Evolutionary conservation across 2,888 invertebrate genomes (phyloP), one percentile per base, ranked within the genome.

Genomic region (Bhutanitis thaidina): DNA sequence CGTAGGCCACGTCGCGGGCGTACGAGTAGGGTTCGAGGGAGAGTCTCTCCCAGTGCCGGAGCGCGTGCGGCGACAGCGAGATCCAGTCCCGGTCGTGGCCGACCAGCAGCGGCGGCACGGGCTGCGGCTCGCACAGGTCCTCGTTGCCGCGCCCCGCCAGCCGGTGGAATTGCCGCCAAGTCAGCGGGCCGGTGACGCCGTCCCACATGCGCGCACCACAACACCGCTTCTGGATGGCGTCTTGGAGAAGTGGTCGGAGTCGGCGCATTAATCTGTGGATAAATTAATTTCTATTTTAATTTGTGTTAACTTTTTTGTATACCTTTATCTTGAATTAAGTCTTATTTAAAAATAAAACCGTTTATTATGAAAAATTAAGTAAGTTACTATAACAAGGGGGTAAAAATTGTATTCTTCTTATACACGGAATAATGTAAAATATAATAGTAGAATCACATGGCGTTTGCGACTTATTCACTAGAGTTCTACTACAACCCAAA

Each of bases 91-190:
- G 95, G 72, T 98, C 98, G 82, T 96, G 96, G 0, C 98, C 98
- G 35, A 98, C 97, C 49, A 98, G 93, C 39, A 98, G 91, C 3
- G 97, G 95, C 15, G 98, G 98, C 67, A 98, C 97, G 0, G 98
- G 98, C 81, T 98, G 98, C 30, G 98, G 98, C 76, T 98, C 98
- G 86, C 97, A 98, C 58, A 97, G 95, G 77, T 98, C 98, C 75
- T 97, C 96, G 49, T 97, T 96, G 49, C 97, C 97, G 74, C 98
- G 91, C 7, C 98, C 98, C 35, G 98, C 98, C 54, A 98, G 91
- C 53, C 97, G 93, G 90, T 98, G 98, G 87, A 99, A 98, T 80
- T 98, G 97, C 47, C 98, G 92, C 99, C 99, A 99, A 1, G 99
- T 99, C 10, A 99, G 92, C 27, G 99, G 99, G 0, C 99, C 99